Evolutionary conservation across 2,113 vertebrate genomes (phyloP).

Genomic region (Neodon shergylaensis): DNA sequence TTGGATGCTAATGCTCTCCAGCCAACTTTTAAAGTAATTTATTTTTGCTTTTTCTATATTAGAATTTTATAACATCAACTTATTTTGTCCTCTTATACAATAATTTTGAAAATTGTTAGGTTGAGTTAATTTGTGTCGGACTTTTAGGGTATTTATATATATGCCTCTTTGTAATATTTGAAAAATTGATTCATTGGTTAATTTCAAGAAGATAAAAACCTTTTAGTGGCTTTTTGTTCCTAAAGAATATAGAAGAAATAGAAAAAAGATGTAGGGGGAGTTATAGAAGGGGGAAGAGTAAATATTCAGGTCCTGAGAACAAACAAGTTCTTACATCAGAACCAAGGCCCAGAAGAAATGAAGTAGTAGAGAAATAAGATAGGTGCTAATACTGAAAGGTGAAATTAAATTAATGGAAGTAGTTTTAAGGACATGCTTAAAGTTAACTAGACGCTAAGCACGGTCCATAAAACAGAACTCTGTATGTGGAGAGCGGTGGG

Average conservation of each 20-base stretch:
- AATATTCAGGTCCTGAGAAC: neutral
- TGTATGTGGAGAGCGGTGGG: neutral
- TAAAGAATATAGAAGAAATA: neutral
- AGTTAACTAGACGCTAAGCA: neutral
- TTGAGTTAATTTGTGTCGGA: slow-evolving; percentile 3
- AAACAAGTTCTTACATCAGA: neutral
- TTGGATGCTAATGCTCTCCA: slow-evolving; percentile 2
- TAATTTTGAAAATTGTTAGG: slow-evolving; percentile 15
- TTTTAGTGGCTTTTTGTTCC: neutral
- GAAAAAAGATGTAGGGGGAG: neutral
- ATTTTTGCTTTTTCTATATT: slow-evolving; percentile 40
- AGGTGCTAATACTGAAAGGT: slow-evolving; percentile 10
- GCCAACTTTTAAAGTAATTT: slow-evolving; percentile 12
- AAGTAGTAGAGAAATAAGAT: slow-evolving; percentile 7
- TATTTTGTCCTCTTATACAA: slow-evolving; percentile 32
- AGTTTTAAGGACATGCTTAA: neutral
- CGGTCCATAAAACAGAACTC: neutral
- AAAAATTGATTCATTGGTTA: slow-evolving; percentile 4
- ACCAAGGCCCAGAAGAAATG: slow-evolving; percentile 22
- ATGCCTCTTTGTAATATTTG: slow-evolving; percentile 27
- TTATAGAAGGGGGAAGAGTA: neutral
- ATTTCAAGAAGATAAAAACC: neutral
- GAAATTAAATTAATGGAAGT: slow-evolving; percentile 16
- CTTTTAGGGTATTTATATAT: slow-evolving; percentile 5
- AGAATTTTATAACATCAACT: neutral